Base-by-base conservation (phyloP, 2,888 invertebrate genomes). In the Aphodius sticticus region DNA sequence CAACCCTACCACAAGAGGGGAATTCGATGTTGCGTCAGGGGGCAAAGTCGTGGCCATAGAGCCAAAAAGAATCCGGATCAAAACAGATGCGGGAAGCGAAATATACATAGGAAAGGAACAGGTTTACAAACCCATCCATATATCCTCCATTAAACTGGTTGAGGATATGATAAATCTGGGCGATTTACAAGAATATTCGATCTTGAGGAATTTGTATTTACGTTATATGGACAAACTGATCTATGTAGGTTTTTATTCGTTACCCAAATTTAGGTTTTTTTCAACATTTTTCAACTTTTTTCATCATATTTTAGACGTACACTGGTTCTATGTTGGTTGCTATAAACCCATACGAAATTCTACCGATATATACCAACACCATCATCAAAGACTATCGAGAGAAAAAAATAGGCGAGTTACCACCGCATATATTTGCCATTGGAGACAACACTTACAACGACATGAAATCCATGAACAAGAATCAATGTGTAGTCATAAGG, bases 111-210 rank as follows among this genome's bases (percentile, higher is more conserved):
- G 91, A 1, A 88, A 91, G 0, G 90, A 90, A n/a, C 93, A 93
- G 86, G 91, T 95, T 38, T 86, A 93, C 78, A 94, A 94, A 86
- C 91, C 93, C 4, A 94, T 97, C 91, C 96, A 96, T 86, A 90
- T 93, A 6, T 94, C 96, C 15, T 96, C 96, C 0, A 91, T 95
- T 76, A 90, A 92, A 79, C 96, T 96, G 37, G 97, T 98, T 14
- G 97, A 98, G 87, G 98, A 99, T 88, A 98, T 99, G 98, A 98
- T 98, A 84, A 95, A 95, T 53, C 91, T 99, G 69, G 97, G 97
- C 1, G 99, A 99, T 88, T 91, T 99, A 72, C 97, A 98, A 88
- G 99, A 99, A 87, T 96, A 96, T 86, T 96, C 98, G 2, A 98
- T 99, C 82, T 91, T 99, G 69, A 92, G 97, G 79, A 99, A 99